Evolutionary conservation across 1,140 invertebrate genomes (phyloP).

Genomic region (Drosophila sucinea): DNA sequence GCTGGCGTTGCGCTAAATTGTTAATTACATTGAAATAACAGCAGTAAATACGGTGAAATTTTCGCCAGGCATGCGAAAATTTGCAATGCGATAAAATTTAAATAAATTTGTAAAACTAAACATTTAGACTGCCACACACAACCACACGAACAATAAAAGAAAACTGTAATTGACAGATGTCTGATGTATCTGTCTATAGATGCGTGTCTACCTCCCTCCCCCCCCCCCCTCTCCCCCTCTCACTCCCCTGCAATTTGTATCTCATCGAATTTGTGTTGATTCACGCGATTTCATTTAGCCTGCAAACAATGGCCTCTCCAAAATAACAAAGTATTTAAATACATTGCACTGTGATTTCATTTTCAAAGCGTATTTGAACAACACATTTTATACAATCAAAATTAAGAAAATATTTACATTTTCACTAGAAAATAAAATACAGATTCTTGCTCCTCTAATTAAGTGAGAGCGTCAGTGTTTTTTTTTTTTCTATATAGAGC

Average conservation of each 20-base stretch:
- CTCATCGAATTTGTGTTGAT: conserved; percentile 59
- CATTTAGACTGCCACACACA: conserved; percentile 52
- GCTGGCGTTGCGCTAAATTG: conserved; percentile 64
- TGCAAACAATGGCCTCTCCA: conserved; percentile 53
- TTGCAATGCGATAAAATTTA: conserved; percentile 68
- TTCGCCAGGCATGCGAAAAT: conserved; percentile 32
- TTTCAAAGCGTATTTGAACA: conserved; percentile 39
- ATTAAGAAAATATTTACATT: conserved; percentile 45
- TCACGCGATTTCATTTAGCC: conserved; percentile 64
- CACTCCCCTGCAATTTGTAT: conserved; percentile 51
- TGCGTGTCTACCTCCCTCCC: background rate
- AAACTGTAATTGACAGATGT: conserved; percentile 71
- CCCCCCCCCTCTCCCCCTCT: no score
- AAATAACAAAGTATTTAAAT: conserved; percentile 31
- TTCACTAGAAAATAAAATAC: conserved; percentile 6
- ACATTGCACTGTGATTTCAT: conserved; percentile 53
- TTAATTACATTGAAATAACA: conserved; percentile 66
- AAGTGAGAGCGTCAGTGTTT: conserved; percentile 48
- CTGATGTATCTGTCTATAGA: conserved; percentile 7
- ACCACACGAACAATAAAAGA: conserved; percentile 32
- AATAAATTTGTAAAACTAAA: conserved; percentile 62
- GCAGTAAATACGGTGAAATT: conserved; percentile 34
- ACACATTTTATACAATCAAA: conserved; percentile 42
- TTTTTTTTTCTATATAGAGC: background rate
- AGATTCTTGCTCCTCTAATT: conserved; percentile 44